Evolutionary conservation across 2,888 invertebrate genomes (phyloP).

Genomic region (Zeuzera pyrina): DNA sequence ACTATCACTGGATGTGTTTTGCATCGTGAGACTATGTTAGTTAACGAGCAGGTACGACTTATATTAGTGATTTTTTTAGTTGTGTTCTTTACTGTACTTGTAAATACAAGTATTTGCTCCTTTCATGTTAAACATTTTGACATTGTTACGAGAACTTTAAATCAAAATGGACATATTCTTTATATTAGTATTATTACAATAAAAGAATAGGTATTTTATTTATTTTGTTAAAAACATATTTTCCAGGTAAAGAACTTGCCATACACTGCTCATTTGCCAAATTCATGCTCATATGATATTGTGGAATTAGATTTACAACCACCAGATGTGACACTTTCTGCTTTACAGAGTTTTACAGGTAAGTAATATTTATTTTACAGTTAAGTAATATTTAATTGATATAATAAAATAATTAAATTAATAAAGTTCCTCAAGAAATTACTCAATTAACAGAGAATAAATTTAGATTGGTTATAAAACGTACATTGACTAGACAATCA

Average conservation of each 20-base stretch:
- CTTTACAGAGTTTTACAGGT: conserved; percentile 81
- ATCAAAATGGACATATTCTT: neutral
- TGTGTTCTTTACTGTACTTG: neutral
- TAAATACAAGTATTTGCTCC: neutral
- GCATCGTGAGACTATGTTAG: conserved; percentile 90
- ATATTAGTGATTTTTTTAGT: neutral
- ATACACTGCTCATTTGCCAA: conserved; percentile 89
- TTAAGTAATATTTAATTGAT: neutral
- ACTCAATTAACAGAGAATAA: too few relatives aligned
- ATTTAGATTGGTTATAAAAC: too few relatives aligned
- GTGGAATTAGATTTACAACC: conserved; percentile 88
- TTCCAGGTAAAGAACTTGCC: conserved; percentile 69
- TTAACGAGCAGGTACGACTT: conserved; percentile 74
- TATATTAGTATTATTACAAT: neutral
- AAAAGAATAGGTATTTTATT: conserved; percentile 4
- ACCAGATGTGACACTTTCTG: conserved; percentile 79
- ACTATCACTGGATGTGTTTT: conserved; percentile 83
- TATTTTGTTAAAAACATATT: conserved; percentile 14
- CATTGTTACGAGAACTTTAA: neutral
- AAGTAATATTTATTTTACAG: conserved; percentile 6
- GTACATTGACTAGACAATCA: too few relatives aligned
- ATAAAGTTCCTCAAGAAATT: too few relatives aligned
- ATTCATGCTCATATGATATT: conserved; percentile 91
- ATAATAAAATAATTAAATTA: neutral
- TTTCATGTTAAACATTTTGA: neutral